A percentile compares a stretch with the other conserved stretches of the same genome.
phyloP scores from a whole-genome alignment of 2,113 vertebrate species.

The Hemiscyllium ocellatum region DNA sequence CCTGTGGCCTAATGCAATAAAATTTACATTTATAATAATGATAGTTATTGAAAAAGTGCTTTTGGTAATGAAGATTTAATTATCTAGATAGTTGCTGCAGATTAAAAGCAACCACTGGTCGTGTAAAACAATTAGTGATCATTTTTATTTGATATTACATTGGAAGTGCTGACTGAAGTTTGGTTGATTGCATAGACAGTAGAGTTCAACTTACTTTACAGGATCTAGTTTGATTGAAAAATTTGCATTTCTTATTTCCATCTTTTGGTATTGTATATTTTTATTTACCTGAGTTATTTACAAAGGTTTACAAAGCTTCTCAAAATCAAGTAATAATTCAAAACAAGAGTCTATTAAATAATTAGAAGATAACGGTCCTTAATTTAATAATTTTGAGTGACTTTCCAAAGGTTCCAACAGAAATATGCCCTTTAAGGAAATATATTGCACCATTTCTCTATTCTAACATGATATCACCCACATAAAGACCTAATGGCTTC shows the following conservation, averaged over 20 bases:
- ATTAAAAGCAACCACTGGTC: neutral
- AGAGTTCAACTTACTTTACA: neutral
- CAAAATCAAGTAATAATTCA: neutral
- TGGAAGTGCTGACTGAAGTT: neutral
- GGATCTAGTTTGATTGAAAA: neutral
- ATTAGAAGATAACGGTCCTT: neutral
- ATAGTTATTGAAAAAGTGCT: neutral
- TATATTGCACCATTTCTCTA: neutral
- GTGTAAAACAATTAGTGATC: neutral
- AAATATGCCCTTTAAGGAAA: neutral
- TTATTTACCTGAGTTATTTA: neutral
- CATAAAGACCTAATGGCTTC: neutral
- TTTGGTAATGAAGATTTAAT: constrained; percentile 12
- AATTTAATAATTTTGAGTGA: neutral
- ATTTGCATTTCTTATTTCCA: neutral
- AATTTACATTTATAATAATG: neutral
- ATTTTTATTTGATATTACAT: neutral
- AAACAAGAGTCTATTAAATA: neutral
- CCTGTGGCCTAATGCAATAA: neutral
- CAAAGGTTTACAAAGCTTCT: neutral
- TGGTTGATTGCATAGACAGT: neutral
- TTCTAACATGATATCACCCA: neutral
- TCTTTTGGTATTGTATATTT: neutral
- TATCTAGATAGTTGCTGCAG: neutral
- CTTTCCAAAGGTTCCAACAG: neutral